These are phyloP conservation scores for Malachius bipustulatus DNA, from an alignment of 2,888 invertebrate species.

Conservation along the genomic window DNA sequence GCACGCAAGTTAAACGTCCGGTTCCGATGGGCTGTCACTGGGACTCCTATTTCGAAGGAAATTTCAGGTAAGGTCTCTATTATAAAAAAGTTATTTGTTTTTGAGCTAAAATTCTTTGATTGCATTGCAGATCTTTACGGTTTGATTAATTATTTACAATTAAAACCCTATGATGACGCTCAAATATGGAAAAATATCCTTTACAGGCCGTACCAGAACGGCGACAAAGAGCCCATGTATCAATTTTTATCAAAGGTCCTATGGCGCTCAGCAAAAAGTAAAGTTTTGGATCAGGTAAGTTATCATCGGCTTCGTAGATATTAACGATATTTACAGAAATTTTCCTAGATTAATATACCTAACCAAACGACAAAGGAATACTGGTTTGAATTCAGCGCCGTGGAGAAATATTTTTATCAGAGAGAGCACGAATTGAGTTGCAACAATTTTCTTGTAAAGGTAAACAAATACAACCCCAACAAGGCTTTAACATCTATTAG, in stretches of 20 bases:
- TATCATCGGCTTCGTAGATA: constrained; percentile 8
- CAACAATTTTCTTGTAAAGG: constrained; percentile 37
- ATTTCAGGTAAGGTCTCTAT: constrained; percentile 31
- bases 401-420: constrained; percentile 64
- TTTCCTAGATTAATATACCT: constrained; percentile 47
- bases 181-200: constrained; percentile 43
- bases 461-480: constrained; percentile 36
- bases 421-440: constrained; percentile 44
- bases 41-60: constrained; percentile 44
- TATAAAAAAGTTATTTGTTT: too few relatives aligned
- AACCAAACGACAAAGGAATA: constrained; percentile 46
- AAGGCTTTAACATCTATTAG: constrained; percentile 39
- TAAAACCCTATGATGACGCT: constrained; percentile 43
- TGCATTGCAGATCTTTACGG: constrained; percentile 37
- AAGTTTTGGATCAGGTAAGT: constrained; percentile 49
- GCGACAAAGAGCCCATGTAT: constrained; percentile 38
- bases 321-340: constrained; percentile 4
- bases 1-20: constrained; percentile 44
- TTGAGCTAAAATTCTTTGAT: too few relatives aligned
- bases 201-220: constrained; percentile 40
- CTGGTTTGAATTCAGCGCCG: constrained; percentile 53
- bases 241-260: constrained; percentile 43
- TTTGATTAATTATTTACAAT: constrained; percentile 46
- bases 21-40: constrained; percentile 64
- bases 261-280: constrained; percentile 59